Evolutionary conservation across 2,888 invertebrate species (phyloP), one percentile per base, ranked within the genome.

Genomic region (Melangyna quadrimaculata): DNA sequence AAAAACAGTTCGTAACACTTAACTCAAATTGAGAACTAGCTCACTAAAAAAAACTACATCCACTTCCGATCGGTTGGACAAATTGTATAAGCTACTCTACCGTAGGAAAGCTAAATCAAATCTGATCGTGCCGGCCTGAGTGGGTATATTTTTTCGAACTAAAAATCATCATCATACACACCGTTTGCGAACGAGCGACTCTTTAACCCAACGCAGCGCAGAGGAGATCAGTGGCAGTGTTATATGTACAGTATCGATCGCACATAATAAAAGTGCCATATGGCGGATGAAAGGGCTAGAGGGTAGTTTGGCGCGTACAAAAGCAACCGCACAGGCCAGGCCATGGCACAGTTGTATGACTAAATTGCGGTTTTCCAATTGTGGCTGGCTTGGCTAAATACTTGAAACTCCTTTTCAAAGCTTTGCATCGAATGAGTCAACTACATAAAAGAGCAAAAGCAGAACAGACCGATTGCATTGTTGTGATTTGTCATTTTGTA

Each of bases 31-130:
- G 37, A 53, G 57, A 81, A 77, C 40, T 80, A 84, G 84, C 61
- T 80, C 84, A 84, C 43, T 67, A 45, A 19, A 29, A 12, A 10
- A 4, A 24, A 5, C 24, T 22, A 65, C 48, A 67, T 83, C 73
- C 29, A 83, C 83, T 84, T 84, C 84, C 84, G 84, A 79, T 79
- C 78, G 73, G 72, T 71, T 53, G 63, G 43, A 59, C 51, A 57
- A 40, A 67, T 59, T 43, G 32, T 51, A 59, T 17, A 53, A 61
- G 67, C 61, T 51, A 63, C 73, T 71, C 75, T 22, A 77, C 72
- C 24, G 84, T 35, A 72, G 75, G 55, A 84, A 67, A 37, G 80
- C 67, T 77, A 80, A 84, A 72, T 69, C 48, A 71, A 84, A 84
- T 84, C 80, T 84, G 80, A 80, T 80, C 75, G 55, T 65, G 72